These are phyloP conservation scores for Cantharis lateralis DNA, from an alignment of 2,888 invertebrate genomes.

Conservation along the genomic window DNA sequence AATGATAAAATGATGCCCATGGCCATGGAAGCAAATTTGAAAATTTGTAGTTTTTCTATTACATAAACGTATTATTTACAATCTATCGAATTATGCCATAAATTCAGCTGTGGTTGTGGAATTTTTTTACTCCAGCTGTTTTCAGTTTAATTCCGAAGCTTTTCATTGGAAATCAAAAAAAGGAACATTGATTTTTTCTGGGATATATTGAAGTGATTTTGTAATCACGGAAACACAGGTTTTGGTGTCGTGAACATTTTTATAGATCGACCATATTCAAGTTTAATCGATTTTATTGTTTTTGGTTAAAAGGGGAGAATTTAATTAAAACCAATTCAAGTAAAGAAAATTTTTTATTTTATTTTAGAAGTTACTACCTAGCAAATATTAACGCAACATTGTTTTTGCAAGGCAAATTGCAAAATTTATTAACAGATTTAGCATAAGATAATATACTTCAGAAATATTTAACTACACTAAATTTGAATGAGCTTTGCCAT, in stretches of 20 bases:
- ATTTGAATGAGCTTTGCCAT: constrained; percentile 36
- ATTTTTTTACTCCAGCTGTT: too few relatives aligned
- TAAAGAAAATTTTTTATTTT: not conserved
- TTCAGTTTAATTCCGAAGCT: not conserved
- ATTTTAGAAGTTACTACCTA: not conserved
- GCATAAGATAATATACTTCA: constrained; percentile 29
- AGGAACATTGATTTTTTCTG: not conserved
- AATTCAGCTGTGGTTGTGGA: too few relatives aligned
- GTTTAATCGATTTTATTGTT: not conserved
- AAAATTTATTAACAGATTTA: constrained; percentile 15
- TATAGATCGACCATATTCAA: not conserved
- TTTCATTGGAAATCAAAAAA: not conserved
- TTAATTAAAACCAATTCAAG: not conserved
- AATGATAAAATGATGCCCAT: too few relatives aligned
- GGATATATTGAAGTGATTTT: not conserved
- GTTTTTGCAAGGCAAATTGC: not conserved
- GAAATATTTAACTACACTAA: constrained; percentile 36
- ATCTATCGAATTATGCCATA: too few relatives aligned
- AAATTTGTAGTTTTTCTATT: too few relatives aligned
- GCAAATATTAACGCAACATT: not conserved
- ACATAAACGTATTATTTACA: too few relatives aligned
- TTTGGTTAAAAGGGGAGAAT: not conserved
- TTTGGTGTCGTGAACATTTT: not conserved
- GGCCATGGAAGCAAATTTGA: too few relatives aligned
- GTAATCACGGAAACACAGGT: not conserved